A percentile compares a stretch with the other conserved stretches of the same genome.
These are phyloP conservation scores for Cynodonichthys magdalenae DNA, from an alignment of 2,797 vertebrate genomes.

Conservation along the genomic window DNA sequence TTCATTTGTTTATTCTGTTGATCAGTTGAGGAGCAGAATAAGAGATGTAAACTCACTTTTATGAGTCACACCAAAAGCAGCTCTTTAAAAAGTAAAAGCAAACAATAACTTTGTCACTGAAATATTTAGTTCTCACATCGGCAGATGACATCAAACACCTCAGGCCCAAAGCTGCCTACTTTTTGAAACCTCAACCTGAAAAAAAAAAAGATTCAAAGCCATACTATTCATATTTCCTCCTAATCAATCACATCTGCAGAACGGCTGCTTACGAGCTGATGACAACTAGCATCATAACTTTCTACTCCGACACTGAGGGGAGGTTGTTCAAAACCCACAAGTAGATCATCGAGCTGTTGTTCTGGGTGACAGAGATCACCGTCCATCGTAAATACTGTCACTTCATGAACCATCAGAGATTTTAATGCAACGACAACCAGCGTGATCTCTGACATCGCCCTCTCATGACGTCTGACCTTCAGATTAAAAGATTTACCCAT, in stretches of 20 bases:
- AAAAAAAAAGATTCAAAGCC: slow-evolving; percentile 26
- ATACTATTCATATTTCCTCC: slow-evolving; percentile 28
- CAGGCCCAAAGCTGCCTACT: no score
- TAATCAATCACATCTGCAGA: slow-evolving; percentile 57
- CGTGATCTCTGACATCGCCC: slow-evolving; percentile 13
- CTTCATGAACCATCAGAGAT: slow-evolving; percentile 25
- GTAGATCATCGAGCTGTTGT: slow-evolving; percentile 35
- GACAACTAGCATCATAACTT: slow-evolving; percentile 29
- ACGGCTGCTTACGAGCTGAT: slow-evolving; percentile 54
- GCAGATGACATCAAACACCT: no score
- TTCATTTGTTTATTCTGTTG: no score
- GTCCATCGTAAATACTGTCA: slow-evolving; percentile 42
- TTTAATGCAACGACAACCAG: slow-evolving; percentile 25
- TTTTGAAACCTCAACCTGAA: no score
- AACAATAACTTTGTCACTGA: no score
- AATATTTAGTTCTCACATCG: no score
- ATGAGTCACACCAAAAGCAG: no score
- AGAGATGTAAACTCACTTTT: no score
- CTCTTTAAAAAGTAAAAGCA: no score
- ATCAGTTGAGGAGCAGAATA: no score
- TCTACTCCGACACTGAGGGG: slow-evolving; percentile 21
- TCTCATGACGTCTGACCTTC: slow-evolving; percentile 10
- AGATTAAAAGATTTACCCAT: slow-evolving; percentile 36
- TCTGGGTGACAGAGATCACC: slow-evolving; percentile 14
- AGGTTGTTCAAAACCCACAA: slow-evolving; percentile 17